These are phyloP conservation scores for Diplolepis rosae DNA, from an alignment of 2,888 invertebrate genomes.

Conservation along the genomic window DNA sequence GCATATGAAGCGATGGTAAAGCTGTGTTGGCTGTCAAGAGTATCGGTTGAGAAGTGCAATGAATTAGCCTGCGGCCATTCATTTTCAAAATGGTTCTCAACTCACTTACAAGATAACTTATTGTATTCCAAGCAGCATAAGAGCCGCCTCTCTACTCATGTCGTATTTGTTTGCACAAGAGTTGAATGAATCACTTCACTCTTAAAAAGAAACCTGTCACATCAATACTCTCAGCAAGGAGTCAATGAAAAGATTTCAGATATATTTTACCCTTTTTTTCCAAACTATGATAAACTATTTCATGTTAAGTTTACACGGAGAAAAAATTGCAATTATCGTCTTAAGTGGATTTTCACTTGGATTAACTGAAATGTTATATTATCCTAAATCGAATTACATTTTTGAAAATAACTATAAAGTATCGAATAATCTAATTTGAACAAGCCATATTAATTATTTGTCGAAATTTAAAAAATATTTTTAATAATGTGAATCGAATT, in stretches of 20 bases:
- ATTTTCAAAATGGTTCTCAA: slow-evolving; percentile 51
- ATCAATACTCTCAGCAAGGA: not conserved
- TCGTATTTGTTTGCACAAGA: slow-evolving; percentile 19
- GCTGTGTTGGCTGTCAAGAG: slow-evolving; percentile 30
- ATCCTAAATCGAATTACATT: no score
- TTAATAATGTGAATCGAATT: no score
- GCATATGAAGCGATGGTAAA: slow-evolving; percentile 28
- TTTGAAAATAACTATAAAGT: no score
- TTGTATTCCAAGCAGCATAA: slow-evolving; percentile 18
- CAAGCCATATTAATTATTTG: no score
- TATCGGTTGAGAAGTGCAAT: slow-evolving; percentile 31
- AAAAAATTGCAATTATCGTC: not conserved
- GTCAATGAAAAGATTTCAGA: not conserved
- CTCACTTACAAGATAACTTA: slow-evolving; percentile 35
- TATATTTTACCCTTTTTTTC: not conserved
- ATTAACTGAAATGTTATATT: no score
- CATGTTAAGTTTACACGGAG: not conserved
- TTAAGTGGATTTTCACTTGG: no score
- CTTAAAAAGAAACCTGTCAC: not conserved
- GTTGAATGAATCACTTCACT: slow-evolving; percentile 12
- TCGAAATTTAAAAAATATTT: no score
- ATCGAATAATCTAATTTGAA: no score
- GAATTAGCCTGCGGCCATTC: slow-evolving; percentile 51
- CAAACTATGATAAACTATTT: not conserved
- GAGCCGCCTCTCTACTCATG: slow-evolving; percentile 18